phyloP scores from a whole-genome alignment of 2,797 vertebrate genomes.

The Antrozous pallidus region DNA sequence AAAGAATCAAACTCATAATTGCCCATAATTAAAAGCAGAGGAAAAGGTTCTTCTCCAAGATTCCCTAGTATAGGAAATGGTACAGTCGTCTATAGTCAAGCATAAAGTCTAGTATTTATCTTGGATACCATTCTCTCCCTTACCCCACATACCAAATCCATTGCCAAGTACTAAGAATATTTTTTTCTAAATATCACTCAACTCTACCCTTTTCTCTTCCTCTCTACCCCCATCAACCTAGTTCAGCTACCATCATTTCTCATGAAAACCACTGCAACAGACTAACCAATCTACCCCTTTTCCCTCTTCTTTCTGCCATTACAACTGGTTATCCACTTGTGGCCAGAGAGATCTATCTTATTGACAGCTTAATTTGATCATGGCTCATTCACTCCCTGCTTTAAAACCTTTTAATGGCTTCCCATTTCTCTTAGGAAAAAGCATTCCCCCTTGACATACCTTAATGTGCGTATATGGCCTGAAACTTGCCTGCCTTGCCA shows the following conservation, averaged over 20 bases:
- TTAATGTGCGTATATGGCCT: neutral
- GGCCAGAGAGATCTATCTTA: neutral
- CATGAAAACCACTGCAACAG: neutral
- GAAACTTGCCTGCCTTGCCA: neutral
- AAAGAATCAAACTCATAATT: neutral
- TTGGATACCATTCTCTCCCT: neutral
- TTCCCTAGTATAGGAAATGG: neutral
- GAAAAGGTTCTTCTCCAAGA: neutral
- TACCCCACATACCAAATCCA: neutral
- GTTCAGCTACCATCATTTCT: neutral
- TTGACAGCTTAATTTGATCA: neutral
- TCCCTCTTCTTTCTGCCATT: neutral
- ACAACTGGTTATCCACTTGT: neutral
- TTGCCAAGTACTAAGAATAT: neutral
- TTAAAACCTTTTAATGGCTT: neutral
- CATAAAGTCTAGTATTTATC: neutral
- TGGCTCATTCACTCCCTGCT: neutral
- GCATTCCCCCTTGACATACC: neutral
- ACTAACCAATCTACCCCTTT: neutral
- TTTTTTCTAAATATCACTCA: neutral
- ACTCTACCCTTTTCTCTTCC: neutral
- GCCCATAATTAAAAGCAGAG: neutral
- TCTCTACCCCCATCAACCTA: neutral
- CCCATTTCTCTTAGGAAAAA: neutral
- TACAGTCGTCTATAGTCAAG: neutral